Base-by-base conservation (phyloP, 1,140 invertebrate species). In the Muscidifurax raptorellus region DNA sequence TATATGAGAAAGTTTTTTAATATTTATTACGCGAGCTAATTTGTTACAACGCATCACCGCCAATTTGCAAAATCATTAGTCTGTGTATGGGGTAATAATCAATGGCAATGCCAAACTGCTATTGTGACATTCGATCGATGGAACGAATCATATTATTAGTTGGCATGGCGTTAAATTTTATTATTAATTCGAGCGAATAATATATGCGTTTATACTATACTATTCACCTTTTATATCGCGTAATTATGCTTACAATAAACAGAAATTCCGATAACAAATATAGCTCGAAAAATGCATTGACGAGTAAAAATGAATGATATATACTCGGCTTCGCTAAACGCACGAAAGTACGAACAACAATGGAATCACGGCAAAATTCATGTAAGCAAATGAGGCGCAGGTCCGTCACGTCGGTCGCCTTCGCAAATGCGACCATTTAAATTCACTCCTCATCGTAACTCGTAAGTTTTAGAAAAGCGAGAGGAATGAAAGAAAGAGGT, bases 391-490 rank as follows among this genome's bases (percentile, higher is more conserved):
- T 27, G n/a, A 64, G 22, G 22, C 25, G 27, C 28, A 80, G 12
- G 36, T 32, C 5, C n/a, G 22, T 67, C 30, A 67, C 32, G 28
- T 74, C 28, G 27, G 12, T 3, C 25, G 10, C 15, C 2, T 75
- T 25, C 30, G 75, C 22, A 64, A 75, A 75, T 82, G 47, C 13
- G 30, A 66, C n/a, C 2, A 82, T 82, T 82, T 82, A 64, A 74
- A 75, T 82, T 75, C 80, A 32, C 71, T 82, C 30, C 47, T 64
- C 30, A 52, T 64, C 5, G 47, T 15, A 32, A 13, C 30, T 75
- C 52, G 22, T 27, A 74, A 28, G 18, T n/a, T 81, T 71, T 67
- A 44, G 44, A 67, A 59, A 59, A n/a, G 52, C n/a, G 44, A 40
- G 18, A 44, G 44, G 32, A 67, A 27, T 15, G n/a, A 80, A 66